Evolutionary conservation across 1,140 invertebrate genomes (phyloP), one percentile per base, ranked within the genome.

Genomic region (Steinernema feltiae): DNA sequence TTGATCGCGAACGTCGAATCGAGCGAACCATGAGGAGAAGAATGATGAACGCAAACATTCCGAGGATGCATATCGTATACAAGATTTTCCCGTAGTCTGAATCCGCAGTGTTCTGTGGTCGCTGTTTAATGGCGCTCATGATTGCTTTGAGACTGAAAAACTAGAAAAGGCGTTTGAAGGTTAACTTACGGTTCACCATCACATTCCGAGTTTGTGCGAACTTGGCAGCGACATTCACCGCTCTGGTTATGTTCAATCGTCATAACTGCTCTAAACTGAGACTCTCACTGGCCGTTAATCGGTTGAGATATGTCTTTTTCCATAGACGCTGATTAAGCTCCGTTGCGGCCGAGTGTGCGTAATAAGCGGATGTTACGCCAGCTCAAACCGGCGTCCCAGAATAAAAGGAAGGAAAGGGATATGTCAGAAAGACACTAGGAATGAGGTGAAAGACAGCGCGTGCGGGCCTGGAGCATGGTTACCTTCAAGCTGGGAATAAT

Each of bases 291-390:
- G 35, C 35, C 35, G 35, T 18, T 41, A 41, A 63, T 15, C 53
- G 53, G 24, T 63, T 7, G 15, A 63, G 53, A 63, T 15, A 21
- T 63, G 15, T 63, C 53, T 63, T 63, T 41, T 63, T 63, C 7
- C 7, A 63, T 63, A 63, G 53, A 7, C 53, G 24, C 2, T 63
- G 53, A 63, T 63, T 63, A 63, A 63, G 53, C 24, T 63, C 24
- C 53, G 12, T 63, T 27, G 24, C 12, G 12, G 53, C 12, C 15
- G 41, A 63, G 53, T 63, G 53, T 63, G 53, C 53, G 53, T 63
- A 63, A 63, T 63, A 63, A 63, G 53, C 53, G 53, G 53, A 63
- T 63, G 53, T 27, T 63, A 63, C 53, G 53, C 24, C 24, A 3
- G 53, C 3, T 21, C 24, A 63, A n/a, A 7, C n/a, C n/a, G 35